Evolutionary conservation across 53 echinoderm and acorn worm species (phyloP).

Genomic region (Echinometra lucunter): DNA sequence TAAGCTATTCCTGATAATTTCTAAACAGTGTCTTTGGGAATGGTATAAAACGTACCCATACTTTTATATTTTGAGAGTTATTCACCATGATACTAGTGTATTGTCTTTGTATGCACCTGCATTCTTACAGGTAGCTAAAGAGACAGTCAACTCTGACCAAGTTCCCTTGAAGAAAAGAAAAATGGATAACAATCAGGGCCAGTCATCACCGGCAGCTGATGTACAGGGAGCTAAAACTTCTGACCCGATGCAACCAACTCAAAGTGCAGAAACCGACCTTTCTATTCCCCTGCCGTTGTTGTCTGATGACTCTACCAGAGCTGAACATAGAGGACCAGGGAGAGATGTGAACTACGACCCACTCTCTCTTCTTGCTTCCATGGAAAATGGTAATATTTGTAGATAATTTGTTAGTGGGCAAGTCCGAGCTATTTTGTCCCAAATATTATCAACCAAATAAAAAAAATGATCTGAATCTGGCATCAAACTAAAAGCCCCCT

Average conservation of each 20-base stretch:
- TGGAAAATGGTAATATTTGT: slow-evolving; percentile 7
- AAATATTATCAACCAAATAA: no score
- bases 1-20: no score
- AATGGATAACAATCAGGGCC: not conserved
- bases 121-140: not conserved
- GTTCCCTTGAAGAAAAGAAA: not conserved
- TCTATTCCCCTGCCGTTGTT: not conserved
- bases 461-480: no score
- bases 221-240: not conserved
- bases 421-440: no score
- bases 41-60: no score
- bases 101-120: not conserved
- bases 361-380: slow-evolving; percentile 22
- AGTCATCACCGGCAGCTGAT: not conserved
- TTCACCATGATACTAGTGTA: no score
- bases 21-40: no score
- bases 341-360: slow-evolving; percentile 14
- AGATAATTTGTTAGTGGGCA: no score
- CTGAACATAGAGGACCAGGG: not conserved
- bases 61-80: no score
- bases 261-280: not conserved
- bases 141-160: not conserved
- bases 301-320: not conserved
- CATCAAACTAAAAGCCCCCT: no score
- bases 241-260: not conserved